phyloP scores from a whole-genome alignment of 2,113 vertebrate species.

The mouse (Mus musculus) region DNA sequence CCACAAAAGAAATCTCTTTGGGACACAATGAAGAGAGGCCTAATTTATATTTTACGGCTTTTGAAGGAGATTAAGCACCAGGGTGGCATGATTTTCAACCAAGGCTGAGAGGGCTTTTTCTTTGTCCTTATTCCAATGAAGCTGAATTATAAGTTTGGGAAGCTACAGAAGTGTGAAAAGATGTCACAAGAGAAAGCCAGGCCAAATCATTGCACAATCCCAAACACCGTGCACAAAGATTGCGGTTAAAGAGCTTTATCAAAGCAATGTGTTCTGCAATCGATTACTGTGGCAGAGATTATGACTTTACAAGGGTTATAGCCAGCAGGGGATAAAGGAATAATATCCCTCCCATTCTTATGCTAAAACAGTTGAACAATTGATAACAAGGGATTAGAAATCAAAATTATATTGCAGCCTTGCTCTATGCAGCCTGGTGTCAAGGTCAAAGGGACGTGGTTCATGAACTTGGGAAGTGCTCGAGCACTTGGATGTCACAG shows the following conservation, averaged over 20 bases:
- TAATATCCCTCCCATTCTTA: slow-evolving; percentile 80
- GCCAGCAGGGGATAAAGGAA: slow-evolving; percentile 79
- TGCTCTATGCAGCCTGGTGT: slow-evolving; percentile 51
- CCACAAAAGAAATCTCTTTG: slow-evolving; percentile 81
- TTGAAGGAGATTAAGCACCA: slow-evolving; percentile 85
- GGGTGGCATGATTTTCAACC: slow-evolving; percentile 82
- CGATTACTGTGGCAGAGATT: slow-evolving; percentile 81
- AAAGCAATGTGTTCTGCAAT: slow-evolving; percentile 79
- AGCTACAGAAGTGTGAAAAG: slow-evolving; percentile 85
- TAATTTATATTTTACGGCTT: slow-evolving; percentile 86
- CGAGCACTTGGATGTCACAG: slow-evolving; percentile 65
- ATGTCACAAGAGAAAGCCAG: slow-evolving; percentile 76
- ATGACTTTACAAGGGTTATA: slow-evolving; percentile 82
- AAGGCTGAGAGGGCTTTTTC: slow-evolving; percentile 74
- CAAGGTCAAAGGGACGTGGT: slow-evolving; percentile 70
- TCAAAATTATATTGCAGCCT: slow-evolving; percentile 56
- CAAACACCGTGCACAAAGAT: slow-evolving; percentile 80
- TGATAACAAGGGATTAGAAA: slow-evolving; percentile 81
- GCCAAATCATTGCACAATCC: slow-evolving; percentile 83
- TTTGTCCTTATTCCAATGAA: slow-evolving; percentile 84
- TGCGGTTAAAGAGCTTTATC: slow-evolving; percentile 85
- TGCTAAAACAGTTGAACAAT: slow-evolving; percentile 81
- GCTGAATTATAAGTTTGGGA: slow-evolving; percentile 82
- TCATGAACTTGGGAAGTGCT: slow-evolving; percentile 65
- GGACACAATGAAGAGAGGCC: slow-evolving; percentile 76